Base-by-base conservation (phyloP, 1,140 invertebrate genomes). In the Adoxophyes honmai region DNA sequence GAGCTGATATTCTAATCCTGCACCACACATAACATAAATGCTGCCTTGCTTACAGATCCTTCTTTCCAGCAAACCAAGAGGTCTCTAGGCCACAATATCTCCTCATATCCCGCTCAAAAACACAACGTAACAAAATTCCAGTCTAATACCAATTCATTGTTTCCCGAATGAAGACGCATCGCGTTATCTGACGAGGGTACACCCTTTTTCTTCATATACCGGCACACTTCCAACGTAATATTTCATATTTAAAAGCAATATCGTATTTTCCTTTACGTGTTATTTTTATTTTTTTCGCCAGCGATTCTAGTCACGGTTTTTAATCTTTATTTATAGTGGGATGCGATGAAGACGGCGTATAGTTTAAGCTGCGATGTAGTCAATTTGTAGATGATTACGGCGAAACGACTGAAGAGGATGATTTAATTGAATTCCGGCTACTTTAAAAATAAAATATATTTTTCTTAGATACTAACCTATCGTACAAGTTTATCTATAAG, bases 231-330 rank as follows among this genome's bases (percentile, higher is more conserved):
- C 56, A 60, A 64, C 66, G 72, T 70, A 73, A 83, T 83, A 81
- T 83, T 78, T 83, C 76, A 83, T 77, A 78, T 80, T 78, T 82
- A 82, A 82, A 80, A 77, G 77, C 73, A 75, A 80, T 82, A 82
- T 82, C 75, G 75, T 78, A 80, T 80, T 74, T 79, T 80, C 67
- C 67, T 55, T 67, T 75, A 63, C 57, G 63, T 66, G 44, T 28
- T 48, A 48, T 48, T 44, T 42, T 44, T 44, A 44, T 44, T 48
- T 48, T 28, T 48, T 48, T 48, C 16, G 42, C 42, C 28, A 48
- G 42, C 42, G 21, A 48, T 48, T 48, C 42, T 48, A 21, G 42
- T 48, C 42, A 48, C 42, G 42, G 42, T 48, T 48, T 48, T 48
- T 48, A 48, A 48, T 48, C 42, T 48, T 48, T 48, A 48, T 48